These are phyloP conservation scores for Synergus gifuensis DNA, from an alignment of 2,888 invertebrate species.

Conservation along the genomic window DNA sequence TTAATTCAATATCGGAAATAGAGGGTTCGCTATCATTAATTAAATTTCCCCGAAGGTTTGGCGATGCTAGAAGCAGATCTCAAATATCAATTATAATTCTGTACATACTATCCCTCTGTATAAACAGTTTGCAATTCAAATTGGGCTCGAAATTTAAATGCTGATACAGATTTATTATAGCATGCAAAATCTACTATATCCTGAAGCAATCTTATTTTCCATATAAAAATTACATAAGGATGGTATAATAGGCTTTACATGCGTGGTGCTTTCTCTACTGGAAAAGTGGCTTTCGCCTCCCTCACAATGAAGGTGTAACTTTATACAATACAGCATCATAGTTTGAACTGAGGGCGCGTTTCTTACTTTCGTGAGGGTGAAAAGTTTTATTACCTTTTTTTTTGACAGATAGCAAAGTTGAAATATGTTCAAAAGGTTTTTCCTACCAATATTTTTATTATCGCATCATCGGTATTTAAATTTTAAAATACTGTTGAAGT, in stretches of 20 bases:
- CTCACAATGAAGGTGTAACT: background rate
- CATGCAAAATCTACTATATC: background rate
- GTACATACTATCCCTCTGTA: too few relatives aligned
- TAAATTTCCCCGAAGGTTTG: background rate
- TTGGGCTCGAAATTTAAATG: background rate
- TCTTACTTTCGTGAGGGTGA: background rate
- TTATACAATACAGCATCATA: background rate
- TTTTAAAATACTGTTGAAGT: background rate
- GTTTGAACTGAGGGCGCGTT: background rate
- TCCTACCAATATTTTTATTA: background rate
- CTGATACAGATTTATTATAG: background rate
- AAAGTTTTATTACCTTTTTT: constrained; percentile 29
- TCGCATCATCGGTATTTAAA: background rate
- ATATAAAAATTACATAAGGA: background rate
- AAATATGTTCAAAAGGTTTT: constrained; percentile 11
- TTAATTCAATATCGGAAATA: too few relatives aligned
- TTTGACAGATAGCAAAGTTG: background rate
- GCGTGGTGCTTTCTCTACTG: background rate
- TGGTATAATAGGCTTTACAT: background rate
- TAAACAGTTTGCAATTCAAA: background rate
- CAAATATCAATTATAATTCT: background rate
- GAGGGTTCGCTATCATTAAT: background rate
- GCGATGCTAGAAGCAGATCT: background rate
- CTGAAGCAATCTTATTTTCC: background rate
- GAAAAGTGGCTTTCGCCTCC: background rate